phyloP scores from a whole-genome alignment of 2,888 invertebrate species.

The Baccha elongata region DNA sequence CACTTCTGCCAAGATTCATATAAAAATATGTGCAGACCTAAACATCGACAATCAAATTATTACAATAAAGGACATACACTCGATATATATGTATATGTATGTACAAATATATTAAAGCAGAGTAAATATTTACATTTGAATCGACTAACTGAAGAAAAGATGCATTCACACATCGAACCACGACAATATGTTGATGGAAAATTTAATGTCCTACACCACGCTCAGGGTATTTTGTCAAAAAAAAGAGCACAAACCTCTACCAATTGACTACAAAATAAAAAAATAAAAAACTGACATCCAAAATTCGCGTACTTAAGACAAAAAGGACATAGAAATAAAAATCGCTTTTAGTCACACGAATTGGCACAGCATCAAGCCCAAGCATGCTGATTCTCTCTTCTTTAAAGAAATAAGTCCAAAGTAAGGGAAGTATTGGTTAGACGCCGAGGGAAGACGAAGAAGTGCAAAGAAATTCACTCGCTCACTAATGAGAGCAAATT shows the following conservation, averaged over 20 bases:
- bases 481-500: slow-evolving; percentile 75
- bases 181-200: slow-evolving; percentile 60
- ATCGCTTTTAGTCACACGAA: slow-evolving; percentile 42
- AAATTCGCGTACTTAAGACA: slow-evolving; percentile 45
- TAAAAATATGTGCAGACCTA: too few species aligned
- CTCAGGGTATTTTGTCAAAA: slow-evolving; percentile 21
- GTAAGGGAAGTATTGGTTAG: slow-evolving; percentile 41
- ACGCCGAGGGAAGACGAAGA: slow-evolving; percentile 70
- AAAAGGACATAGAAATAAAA: slow-evolving; percentile 20
- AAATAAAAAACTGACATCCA: slow-evolving; percentile 21
- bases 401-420: slow-evolving; percentile 13
- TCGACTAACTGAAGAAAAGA: slow-evolving; percentile 39
- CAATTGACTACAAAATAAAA: slow-evolving; percentile 21
- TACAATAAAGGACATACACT: slow-evolving; percentile 8
- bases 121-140: too few species aligned
- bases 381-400: slow-evolving; percentile 20
- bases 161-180: slow-evolving; percentile 43
- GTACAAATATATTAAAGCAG: too few species aligned
- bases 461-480: slow-evolving; percentile 75
- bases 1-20: too few species aligned
- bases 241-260: slow-evolving; percentile 8
- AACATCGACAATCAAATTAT: too few species aligned
- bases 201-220: slow-evolving; percentile 54
- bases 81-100: too few species aligned
- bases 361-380: slow-evolving; percentile 27